These are phyloP conservation scores for Pseudotriccus pelzelni DNA, from an alignment of 2,797 vertebrate genomes.

Conservation along the genomic window DNA sequence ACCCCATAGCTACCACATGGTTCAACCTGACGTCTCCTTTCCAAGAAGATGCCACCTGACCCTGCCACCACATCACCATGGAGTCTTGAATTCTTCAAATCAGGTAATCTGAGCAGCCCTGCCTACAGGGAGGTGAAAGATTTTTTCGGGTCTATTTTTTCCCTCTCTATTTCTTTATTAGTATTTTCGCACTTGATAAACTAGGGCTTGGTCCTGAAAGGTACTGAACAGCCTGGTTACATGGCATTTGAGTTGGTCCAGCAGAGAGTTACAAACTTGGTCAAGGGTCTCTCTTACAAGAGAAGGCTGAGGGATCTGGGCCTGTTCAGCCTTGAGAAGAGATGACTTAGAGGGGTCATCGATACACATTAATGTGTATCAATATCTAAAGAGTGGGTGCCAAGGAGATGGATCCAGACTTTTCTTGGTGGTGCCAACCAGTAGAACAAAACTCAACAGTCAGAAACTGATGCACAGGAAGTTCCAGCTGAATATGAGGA, in stretches of 20 bases:
- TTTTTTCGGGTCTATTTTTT: not conserved
- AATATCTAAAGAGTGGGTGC: not conserved
- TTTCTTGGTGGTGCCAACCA: not conserved
- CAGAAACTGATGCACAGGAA: not conserved
- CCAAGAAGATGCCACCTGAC: not conserved
- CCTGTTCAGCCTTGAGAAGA: fast-evolving
- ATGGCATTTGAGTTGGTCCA: not conserved
- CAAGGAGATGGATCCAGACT: not conserved
- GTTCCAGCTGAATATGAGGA: not conserved
- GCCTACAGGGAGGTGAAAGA: not conserved
- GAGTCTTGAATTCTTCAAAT: not conserved
- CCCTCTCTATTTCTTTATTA: not conserved
- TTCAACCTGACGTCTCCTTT: not conserved
- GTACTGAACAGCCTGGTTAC: not conserved
- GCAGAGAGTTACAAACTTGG: not conserved
- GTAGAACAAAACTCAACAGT: fast-evolving
- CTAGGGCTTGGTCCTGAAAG: not conserved
- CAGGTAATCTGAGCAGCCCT: not conserved
- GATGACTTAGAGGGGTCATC: not conserved
- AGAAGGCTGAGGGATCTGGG: not conserved
- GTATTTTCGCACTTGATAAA: not conserved
- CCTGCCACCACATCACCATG: fast-evolving
- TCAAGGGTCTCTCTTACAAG: not conserved
- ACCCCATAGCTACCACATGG: not conserved
- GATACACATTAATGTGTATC: not conserved